Base-by-base conservation (phyloP, 2,888 invertebrate genomes). In the Hyppa rectilinea region DNA sequence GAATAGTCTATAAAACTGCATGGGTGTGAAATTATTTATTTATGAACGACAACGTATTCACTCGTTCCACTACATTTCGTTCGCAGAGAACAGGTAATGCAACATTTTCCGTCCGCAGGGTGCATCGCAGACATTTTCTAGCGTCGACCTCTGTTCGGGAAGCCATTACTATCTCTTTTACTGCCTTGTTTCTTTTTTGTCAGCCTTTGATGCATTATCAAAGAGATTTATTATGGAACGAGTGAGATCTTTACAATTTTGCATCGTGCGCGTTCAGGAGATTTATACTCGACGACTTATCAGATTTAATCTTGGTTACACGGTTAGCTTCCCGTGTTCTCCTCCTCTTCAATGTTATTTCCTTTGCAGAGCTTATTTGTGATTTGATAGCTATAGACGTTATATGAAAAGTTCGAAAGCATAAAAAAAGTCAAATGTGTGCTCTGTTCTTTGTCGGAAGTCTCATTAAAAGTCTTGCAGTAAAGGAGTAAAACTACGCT, bases 141-240 rank as follows among this genome's bases (percentile, higher is more conserved):
- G 47, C 56, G 63, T 71, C 68, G 63, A 78, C 67, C 56, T 53
- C 60, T 61, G 69, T 81, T 81, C 78, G 80, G 77, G 72, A 85
- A 87, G 67, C 85, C 77, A 83, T 86, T 87, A 85, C 77, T 78
- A 81, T 82, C 75, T 78, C 73, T 75, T 80, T 80, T 67, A 76
- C 77, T 47, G 66, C 65, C 78, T 83, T 83, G 76, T 83, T 80
- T 80, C 69, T 86, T 85, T 76, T 83, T 76, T 78, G 59, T 52
- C 71, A 64, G 67, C 60, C 52, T 74, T 80, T 75, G 73, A 77
- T 81, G 75, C 70, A 76, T 70, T 80, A 78, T 80, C 79, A 78
- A 75, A 68, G 71, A 81, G 78, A 87, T 84, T 83, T 85, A 84
- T 84, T 75, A 64, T 78, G 49, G 55, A 60, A 58, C 70, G 65